These are phyloP conservation scores for Pseudochirops cupreus DNA, from an alignment of 2,797 vertebrate species.

Conservation along the genomic window DNA sequence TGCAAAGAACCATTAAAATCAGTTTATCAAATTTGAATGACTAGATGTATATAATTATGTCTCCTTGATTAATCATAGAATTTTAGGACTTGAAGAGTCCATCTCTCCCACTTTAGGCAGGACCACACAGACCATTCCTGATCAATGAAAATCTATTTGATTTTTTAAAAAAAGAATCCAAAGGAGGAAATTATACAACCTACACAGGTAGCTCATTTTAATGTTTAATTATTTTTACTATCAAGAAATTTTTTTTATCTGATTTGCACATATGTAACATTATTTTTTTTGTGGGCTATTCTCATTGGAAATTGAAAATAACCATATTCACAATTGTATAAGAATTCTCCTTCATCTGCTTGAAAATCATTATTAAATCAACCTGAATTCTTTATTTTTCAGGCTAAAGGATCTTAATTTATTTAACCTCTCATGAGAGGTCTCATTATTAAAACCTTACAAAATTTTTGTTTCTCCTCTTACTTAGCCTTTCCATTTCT, in stretches of 20 bases:
- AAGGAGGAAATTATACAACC: conserved; percentile 1
- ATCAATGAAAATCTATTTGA: conserved; percentile 65
- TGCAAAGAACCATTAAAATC: conserved; percentile 48
- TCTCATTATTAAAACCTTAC: conserved; percentile 48
- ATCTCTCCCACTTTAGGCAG: conserved; percentile 64
- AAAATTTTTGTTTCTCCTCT: conserved; percentile 37
- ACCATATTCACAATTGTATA: conserved; percentile 21
- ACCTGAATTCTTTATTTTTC: neutral
- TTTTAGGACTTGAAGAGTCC: conserved; percentile 73
- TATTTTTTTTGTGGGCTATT: conserved; percentile 25
- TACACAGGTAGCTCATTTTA: conserved; percentile 45
- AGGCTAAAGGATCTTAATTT: conserved; percentile 20
- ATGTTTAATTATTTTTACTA: conserved; percentile 54
- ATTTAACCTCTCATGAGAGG: neutral
- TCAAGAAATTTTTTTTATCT: conserved; percentile 41
- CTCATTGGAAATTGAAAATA: conserved; percentile 51
- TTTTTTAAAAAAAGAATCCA: conserved; percentile 56
- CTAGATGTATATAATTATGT: conserved; percentile 61
- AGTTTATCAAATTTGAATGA: conserved; percentile 51
- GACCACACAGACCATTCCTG: conserved; percentile 71
- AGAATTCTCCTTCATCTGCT: conserved; percentile 44
- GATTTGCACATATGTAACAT: conserved; percentile 22
- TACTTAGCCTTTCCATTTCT: conserved; percentile 29
- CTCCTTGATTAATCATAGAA: conserved; percentile 68
- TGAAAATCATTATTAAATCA: conserved; percentile 31